These are phyloP conservation scores for Drosophila aff. DNA, from an alignment of 1,140 invertebrate species.

Conservation along the genomic window DNA sequence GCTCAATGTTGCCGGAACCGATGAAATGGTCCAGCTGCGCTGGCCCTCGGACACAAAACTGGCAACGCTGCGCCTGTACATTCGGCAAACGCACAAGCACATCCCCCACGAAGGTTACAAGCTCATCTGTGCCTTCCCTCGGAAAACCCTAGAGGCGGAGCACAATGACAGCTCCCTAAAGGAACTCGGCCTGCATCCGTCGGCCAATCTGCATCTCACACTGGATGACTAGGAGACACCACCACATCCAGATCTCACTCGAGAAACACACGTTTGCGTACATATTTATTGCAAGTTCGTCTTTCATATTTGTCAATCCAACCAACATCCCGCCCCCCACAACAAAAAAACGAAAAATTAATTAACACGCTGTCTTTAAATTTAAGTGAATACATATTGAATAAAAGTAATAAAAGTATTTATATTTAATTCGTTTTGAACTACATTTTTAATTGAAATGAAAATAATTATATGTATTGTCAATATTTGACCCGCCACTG, in stretches of 20 bases:
- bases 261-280: constrained; percentile 15
- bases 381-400: constrained; percentile 34
- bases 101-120: constrained; percentile 77
- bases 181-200: constrained; percentile 80
- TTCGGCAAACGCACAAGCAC: constrained; percentile 77
- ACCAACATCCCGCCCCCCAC: constrained; percentile 1
- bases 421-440: too few species aligned
- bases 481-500: neutral
- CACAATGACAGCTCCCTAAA: constrained; percentile 70
- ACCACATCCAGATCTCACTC: constrained; percentile 15
- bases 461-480: neutral
- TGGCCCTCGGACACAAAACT: constrained; percentile 82
- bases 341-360: constrained; percentile 7
- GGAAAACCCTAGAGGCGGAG: constrained; percentile 72
- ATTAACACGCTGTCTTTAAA: constrained; percentile 34
- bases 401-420: constrained; percentile 10
- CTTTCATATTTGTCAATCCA: constrained; percentile 24
- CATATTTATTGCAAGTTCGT: constrained; percentile 38
- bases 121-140: constrained; percentile 81
- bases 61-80: constrained; percentile 71
- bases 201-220: constrained; percentile 82
- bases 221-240: constrained; percentile 68
- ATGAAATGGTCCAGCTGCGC: constrained; percentile 79
- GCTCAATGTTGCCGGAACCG: constrained; percentile 64
- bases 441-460: neutral